These are phyloP conservation scores for Esox lucius DNA, from an alignment of 2,797 vertebrate species.

Conservation along the genomic window DNA sequence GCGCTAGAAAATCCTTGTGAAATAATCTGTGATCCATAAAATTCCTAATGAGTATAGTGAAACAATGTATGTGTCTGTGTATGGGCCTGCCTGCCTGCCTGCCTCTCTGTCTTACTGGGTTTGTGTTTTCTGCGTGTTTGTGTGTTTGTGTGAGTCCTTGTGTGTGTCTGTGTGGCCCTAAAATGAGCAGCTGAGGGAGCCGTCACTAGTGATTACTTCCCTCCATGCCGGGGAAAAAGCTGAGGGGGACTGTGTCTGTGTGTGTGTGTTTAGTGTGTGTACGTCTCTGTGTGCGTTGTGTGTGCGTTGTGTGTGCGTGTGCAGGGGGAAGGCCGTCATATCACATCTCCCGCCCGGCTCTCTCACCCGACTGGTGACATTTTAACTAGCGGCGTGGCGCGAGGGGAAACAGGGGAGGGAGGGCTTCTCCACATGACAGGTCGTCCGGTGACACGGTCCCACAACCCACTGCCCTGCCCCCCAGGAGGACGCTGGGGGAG, in stretches of 20 bases:
- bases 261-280: no score
- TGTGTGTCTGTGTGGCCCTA: constrained; percentile 65
- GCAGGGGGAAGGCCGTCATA: constrained; percentile 84
- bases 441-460: constrained; percentile 74
- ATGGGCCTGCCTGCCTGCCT: background rate
- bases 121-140: constrained; percentile 1
- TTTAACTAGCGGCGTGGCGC: constrained; percentile 87
- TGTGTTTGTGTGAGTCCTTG: background rate
- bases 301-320: constrained; percentile 5
- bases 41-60: no score
- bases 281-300: constrained; percentile 8
- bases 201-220: constrained; percentile 86
- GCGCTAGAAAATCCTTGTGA: no score
- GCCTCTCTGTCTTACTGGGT: background rate
- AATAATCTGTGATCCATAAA: no score
- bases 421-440: constrained; percentile 72
- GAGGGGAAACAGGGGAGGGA: constrained; percentile 12
- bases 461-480: constrained; percentile 22
- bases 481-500: background rate
- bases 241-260: constrained; percentile 33
- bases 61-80: background rate
- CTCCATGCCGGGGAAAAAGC: constrained; percentile 82
- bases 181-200: constrained; percentile 86
- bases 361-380: constrained; percentile 87
- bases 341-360: constrained; percentile 86